Percentiles rank a stretch among this genome's conserved stretches.
These are phyloP conservation scores for Gallinago paraguaiae DNA, from an alignment of 2,113 vertebrate species.

Conservation along the genomic window DNA sequence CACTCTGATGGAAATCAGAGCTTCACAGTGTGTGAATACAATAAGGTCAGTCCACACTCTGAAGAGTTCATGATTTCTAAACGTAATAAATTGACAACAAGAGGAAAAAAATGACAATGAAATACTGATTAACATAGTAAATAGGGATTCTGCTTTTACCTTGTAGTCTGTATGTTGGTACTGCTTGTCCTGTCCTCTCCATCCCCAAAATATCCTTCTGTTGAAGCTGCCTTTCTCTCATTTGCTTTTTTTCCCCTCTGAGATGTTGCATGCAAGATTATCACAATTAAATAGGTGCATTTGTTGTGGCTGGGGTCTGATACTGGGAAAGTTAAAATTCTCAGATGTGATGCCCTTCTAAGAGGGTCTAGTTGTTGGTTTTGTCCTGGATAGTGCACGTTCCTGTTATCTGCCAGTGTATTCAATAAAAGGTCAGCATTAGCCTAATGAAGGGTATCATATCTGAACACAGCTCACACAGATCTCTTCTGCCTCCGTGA, in stretches of 20 bases:
- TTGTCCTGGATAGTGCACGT: neutral
- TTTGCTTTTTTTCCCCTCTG: neutral
- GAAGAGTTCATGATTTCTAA: neutral
- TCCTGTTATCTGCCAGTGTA: neutral
- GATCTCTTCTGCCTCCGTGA: neutral
- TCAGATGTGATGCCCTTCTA: neutral
- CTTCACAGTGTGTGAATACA: neutral
- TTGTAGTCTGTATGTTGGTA: neutral
- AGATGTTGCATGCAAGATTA: neutral
- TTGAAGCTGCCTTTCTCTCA: neutral
- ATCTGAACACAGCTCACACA: neutral
- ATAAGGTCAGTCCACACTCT: neutral
- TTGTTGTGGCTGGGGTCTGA: neutral
- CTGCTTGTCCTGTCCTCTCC: neutral
- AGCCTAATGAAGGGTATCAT: neutral
- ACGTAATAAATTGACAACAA: neutral
- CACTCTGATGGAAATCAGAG: slow-evolving; percentile 52
- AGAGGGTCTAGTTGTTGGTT: neutral
- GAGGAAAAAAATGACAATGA: neutral
- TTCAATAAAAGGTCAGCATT: neutral
- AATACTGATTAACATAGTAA: neutral
- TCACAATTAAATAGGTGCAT: accelerated
- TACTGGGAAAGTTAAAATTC: neutral
- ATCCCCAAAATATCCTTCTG: neutral
- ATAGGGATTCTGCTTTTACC: neutral